Evolutionary conservation across 2,888 invertebrate genomes (phyloP).

Genomic region (Drosophila prostipennis): DNA sequence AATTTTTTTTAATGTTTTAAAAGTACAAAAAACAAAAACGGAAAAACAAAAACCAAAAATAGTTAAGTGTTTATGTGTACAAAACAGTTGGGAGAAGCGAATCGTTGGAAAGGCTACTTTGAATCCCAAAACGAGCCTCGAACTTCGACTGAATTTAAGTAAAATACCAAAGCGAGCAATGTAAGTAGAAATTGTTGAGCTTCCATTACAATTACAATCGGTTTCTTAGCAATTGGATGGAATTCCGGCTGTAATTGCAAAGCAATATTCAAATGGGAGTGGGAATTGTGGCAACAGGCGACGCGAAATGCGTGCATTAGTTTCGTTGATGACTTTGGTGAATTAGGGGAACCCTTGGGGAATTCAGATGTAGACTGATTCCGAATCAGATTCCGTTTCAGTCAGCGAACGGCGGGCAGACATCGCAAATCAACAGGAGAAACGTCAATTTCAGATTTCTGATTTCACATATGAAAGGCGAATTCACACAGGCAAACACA

Average conservation of each 20-base stretch:
- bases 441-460: slow-evolving; percentile 17
- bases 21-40: background rate
- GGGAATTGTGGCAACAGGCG: background rate
- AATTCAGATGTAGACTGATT: background rate
- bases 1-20: slow-evolving; percentile 31
- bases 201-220: no score
- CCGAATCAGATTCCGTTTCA: background rate
- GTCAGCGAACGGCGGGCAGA: background rate
- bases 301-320: background rate
- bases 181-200: slow-evolving; percentile 9
- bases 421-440: slow-evolving; percentile 21
- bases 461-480: background rate
- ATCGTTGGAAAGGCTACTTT: background rate
- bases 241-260: slow-evolving; percentile 7
- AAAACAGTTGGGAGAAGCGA: slow-evolving; percentile 8
- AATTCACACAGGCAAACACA: no score
- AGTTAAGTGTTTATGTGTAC: slow-evolving; percentile 12
- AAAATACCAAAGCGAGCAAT: slow-evolving; percentile 13
- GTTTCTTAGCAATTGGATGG: background rate
- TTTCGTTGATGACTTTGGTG: slow-evolving; percentile 6
- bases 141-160: slow-evolving; percentile 6
- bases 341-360: background rate
- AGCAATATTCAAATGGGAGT: slow-evolving; percentile 4
- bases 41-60: background rate
- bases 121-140: slow-evolving; percentile 1